Percentiles rank a stretch among this genome's conserved stretches.
Evolutionary conservation across 64 coral and sea anemone species (phyloP).

Genomic region (Orbicella faveolata): DNA sequence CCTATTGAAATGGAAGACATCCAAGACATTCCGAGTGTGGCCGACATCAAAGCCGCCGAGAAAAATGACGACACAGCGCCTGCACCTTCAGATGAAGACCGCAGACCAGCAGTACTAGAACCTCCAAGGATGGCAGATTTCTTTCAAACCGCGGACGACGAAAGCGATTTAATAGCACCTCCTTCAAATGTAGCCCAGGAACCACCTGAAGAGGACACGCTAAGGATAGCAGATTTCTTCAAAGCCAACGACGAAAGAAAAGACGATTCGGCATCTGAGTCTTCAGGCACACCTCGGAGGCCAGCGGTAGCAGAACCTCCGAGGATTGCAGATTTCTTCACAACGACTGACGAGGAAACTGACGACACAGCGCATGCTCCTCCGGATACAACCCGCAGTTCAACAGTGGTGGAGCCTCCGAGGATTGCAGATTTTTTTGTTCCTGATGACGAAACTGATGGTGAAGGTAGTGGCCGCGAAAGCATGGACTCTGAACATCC

Average conservation of each 20-base stretch:
- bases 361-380: neutral
- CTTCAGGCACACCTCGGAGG: neutral
- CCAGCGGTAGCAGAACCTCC: neutral
- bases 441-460: neutral
- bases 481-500: conserved; percentile 10
- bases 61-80: neutral
- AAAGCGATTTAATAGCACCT: neutral
- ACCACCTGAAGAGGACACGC: neutral
- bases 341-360: neutral
- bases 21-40: conserved; percentile 3
- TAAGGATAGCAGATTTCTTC: neutral
- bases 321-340: neutral
- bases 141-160: neutral
- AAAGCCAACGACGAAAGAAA: neutral
- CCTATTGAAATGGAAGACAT: conserved; percentile 10
- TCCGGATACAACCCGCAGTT: neutral
- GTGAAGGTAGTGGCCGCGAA: neutral
- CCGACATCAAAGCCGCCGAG: neutral
- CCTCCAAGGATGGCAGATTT: neutral
- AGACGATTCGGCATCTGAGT: neutral
- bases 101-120: neutral
- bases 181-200: neutral
- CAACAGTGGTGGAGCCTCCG: neutral
- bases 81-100: neutral
- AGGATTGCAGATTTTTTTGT: neutral